A percentile compares a stretch with the other conserved stretches of the same genome.
Evolutionary conservation across 2,113 vertebrate species (phyloP).

Genomic region (Ammospiza nelsoni): DNA sequence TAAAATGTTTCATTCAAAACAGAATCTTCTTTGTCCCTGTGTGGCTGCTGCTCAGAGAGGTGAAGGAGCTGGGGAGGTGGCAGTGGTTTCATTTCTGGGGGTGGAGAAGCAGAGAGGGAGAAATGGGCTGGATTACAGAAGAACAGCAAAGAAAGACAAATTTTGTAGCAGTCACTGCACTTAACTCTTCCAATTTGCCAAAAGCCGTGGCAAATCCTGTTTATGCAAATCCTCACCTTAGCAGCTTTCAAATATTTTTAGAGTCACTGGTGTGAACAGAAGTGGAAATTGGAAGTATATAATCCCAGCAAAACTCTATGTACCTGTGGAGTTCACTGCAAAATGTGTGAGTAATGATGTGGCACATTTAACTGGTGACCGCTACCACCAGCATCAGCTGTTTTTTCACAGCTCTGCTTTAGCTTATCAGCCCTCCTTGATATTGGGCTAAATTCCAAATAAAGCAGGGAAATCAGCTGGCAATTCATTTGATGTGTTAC

Average conservation of each 20-base stretch:
- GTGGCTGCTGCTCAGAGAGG: conserved; percentile 27
- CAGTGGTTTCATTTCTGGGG: background rate
- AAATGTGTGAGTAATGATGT: background rate
- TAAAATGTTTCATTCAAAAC: conserved; percentile 1
- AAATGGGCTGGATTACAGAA: background rate
- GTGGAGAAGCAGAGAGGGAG: background rate
- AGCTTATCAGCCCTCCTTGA: background rate
- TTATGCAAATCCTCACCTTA: conserved; percentile 17
- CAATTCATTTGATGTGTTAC: background rate
- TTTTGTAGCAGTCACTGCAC: background rate
- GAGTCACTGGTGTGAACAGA: background rate
- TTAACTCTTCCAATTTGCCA: background rate
- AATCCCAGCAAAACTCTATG: background rate
- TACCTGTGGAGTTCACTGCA: background rate
- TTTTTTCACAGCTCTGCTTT: background rate
- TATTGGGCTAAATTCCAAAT: background rate
- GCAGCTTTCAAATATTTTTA: background rate
- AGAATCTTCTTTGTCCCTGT: conserved; percentile 25
- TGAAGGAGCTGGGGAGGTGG: background rate
- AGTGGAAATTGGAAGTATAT: background rate
- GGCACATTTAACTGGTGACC: background rate
- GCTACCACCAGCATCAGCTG: background rate
- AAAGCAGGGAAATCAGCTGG: conserved; percentile 41
- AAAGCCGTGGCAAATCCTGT: background rate
- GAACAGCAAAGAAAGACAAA: background rate